A percentile compares a stretch with the other conserved stretches of the same genome.
phyloP scores from a whole-genome alignment of 2,888 invertebrate species.

The Catocala nupta region DNA sequence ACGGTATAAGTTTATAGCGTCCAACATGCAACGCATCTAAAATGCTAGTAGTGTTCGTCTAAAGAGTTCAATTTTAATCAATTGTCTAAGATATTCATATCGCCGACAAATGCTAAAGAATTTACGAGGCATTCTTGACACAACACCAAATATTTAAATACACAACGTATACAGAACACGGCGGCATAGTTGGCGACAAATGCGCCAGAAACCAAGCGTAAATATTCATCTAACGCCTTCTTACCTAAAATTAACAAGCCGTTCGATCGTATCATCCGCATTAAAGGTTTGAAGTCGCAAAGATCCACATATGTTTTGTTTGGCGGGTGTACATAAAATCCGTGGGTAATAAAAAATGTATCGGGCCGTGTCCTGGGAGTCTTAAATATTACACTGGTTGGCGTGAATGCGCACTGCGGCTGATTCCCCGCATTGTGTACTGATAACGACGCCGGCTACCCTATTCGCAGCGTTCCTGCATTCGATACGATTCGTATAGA shows the following conservation, averaged over 20 bases:
- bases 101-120: too few relatives aligned
- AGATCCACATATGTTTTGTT: constrained; percentile 7
- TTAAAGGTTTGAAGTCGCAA: constrained; percentile 9
- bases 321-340: constrained; percentile 12
- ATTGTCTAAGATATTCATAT: too few relatives aligned
- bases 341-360: constrained; percentile 39
- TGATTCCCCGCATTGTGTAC: constrained; percentile 47
- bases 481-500: constrained; percentile 12
- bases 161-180: too few relatives aligned
- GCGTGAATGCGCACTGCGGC: constrained; percentile 49
- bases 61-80: too few relatives aligned
- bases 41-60: too few relatives aligned
- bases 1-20: too few relatives aligned
- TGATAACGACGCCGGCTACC: constrained; percentile 37
- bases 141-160: too few relatives aligned
- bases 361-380: constrained; percentile 24
- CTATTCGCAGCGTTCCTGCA: constrained; percentile 19
- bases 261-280: constrained; percentile 4
- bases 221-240: constrained; percentile 1
- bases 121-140: too few relatives aligned
- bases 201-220: background rate
- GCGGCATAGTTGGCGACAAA: background rate
- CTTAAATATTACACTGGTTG: constrained; percentile 49
- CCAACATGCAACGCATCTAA: too few relatives aligned
- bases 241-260: constrained; percentile 11